phyloP scores from a whole-genome alignment of 2,888 invertebrate genomes.

The Rambutsinella grinnellia region DNA sequence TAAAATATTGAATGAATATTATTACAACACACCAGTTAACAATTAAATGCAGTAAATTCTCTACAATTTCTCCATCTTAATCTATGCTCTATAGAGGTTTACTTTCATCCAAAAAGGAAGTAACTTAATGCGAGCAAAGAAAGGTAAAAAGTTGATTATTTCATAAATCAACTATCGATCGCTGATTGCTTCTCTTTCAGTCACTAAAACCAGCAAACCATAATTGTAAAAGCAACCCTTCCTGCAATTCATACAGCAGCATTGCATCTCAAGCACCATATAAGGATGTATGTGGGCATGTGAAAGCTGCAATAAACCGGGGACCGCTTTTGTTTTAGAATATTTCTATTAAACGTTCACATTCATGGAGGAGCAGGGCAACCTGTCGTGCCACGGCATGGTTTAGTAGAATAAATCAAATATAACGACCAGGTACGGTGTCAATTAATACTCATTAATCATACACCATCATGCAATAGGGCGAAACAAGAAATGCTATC shows the following conservation, averaged over 20 bases:
- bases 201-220: slow-evolving; percentile 24
- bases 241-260: slow-evolving; percentile 12
- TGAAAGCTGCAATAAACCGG: too few relatives aligned
- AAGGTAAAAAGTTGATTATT: slow-evolving; percentile 44
- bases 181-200: slow-evolving; percentile 29
- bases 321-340: too few relatives aligned
- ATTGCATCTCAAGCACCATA: too few relatives aligned
- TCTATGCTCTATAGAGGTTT: too few relatives aligned
- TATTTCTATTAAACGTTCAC: slow-evolving; percentile 37
- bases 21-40: too few relatives aligned
- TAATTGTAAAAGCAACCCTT: too few relatives aligned
- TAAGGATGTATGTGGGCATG: too few relatives aligned
- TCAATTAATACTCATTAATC: slow-evolving; percentile 61
- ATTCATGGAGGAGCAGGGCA: slow-evolving; percentile 31
- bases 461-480: slow-evolving; percentile 43
- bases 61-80: too few relatives aligned
- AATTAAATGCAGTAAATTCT: too few relatives aligned
- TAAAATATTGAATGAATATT: too few relatives aligned
- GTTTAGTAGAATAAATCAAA: slow-evolving; percentile 60
- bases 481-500: slow-evolving; percentile 17
- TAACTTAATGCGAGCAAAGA: slow-evolving; percentile 7
- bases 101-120: slow-evolving; percentile 7
- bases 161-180: slow-evolving; percentile 51
- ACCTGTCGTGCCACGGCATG: slow-evolving; percentile 51
- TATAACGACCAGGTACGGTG: slow-evolving; percentile 60